Conservation (phyloP, 2,888 invertebrate genomes). For the Mesoligia furuncula region DNA sequence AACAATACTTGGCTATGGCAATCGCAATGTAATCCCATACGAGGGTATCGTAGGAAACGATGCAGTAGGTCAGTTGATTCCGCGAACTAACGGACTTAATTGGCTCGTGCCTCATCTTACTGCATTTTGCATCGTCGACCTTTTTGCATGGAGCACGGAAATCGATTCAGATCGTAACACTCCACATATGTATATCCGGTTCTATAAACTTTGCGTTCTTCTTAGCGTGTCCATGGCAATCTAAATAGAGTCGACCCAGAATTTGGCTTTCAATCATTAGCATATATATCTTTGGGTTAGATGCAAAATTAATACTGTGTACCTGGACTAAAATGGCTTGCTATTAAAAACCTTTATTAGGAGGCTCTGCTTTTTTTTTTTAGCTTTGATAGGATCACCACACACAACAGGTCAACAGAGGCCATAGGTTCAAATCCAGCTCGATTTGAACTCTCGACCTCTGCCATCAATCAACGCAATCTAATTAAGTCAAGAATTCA, state of each 20-base stretch:
- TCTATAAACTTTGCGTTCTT: background rate
- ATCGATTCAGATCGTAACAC: constrained; percentile 21
- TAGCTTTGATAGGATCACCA: constrained; percentile 14
- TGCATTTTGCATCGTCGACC: constrained; percentile 24
- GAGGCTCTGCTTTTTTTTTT: too few relatives aligned
- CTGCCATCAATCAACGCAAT: constrained; percentile 16
- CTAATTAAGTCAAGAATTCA: constrained; percentile 32
- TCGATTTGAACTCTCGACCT: constrained; percentile 33
- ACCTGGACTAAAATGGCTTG: background rate
- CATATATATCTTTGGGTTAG: constrained; percentile 1
- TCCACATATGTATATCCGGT: constrained; percentile 10
- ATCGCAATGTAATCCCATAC: constrained; percentile 25
- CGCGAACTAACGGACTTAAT: constrained; percentile 61
- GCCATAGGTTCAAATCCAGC: constrained; percentile 20
- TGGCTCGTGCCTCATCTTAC: constrained; percentile 41
- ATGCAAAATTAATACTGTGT: background rate
- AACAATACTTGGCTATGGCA: constrained; percentile 31
- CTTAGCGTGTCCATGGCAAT: background rate
- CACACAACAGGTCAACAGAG: constrained; percentile 23
- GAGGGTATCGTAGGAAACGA: constrained; percentile 35
- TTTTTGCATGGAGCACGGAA: constrained; percentile 19
- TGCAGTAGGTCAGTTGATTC: constrained; percentile 70
- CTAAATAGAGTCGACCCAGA: background rate
- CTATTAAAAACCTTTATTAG: background rate
- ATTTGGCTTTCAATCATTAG: background rate